Base-by-base conservation (phyloP, 2,888 invertebrate species). In the Hirtodrosophila alboralis region DNA sequence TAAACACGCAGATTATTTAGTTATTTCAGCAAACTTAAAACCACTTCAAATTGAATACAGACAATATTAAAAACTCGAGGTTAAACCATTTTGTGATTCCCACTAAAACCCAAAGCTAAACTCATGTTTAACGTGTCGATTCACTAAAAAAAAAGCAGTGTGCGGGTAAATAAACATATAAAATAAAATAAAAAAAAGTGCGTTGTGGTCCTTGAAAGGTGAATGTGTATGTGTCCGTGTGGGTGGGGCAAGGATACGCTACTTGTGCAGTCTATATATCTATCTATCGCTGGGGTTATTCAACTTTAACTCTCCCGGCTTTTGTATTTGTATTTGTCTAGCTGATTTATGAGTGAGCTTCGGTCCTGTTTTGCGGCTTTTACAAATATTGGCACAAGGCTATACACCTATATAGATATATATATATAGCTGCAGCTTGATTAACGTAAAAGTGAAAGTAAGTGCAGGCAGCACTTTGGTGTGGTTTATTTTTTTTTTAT, bases 301-400 rank as follows among this genome's bases (percentile, higher is more conserved):
- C 58, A 69, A 85, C 86, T 80, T 84, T 44, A 61, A 33, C 45
- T 38, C 45, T 38, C 16, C 23, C 27, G 34, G 6, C 44, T 52
- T 26, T 33, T 37, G 65, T 48, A 27, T 44, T 60, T 57, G 53
- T 75, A 63, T 86, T 72, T 86, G 77, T 76, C 69, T 80, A 62
- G 74, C 74, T 86, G 74, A 80, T 86, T 80, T 84, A 80, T 70
- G 74, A 61, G 77, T 62, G 47, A 76, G 43, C 31, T 45, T 28
- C 57, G 2, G 23, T 59, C 33, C 57, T 28, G 23, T 23, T 23
- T 37, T 40, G 75, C 47, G 52, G 48, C 51, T 54, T 48, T 56
- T 12, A 53, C 59, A 80, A 84, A 86, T 80, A 81, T 80, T 86
- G 70, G 41, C 74, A 59, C 58, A 57, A 71, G 63, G 57, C 41